Evolutionary conservation across 2,113 vertebrate species (phyloP).

Genomic region (Urocolius indicus): DNA sequence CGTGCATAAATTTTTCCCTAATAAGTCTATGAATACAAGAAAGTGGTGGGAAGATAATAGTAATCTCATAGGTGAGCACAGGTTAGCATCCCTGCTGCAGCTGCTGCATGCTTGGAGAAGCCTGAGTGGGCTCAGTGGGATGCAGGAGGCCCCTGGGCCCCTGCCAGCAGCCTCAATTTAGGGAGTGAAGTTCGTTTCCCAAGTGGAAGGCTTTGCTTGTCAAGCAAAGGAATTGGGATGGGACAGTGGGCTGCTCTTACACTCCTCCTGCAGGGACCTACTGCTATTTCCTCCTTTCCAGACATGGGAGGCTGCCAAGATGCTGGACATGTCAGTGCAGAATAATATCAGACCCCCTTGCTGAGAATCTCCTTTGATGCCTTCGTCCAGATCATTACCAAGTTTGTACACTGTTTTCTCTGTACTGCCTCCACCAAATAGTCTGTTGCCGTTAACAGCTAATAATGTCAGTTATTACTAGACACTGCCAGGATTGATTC

Average conservation of each 20-base stretch:
- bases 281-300: not conserved
- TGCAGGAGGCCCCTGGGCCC: not conserved
- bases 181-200: not conserved
- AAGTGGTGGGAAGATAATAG: slow-evolving; percentile 3
- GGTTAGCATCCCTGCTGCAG: rapidly evolving
- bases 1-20: slow-evolving; percentile 25
- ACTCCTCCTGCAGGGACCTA: not conserved
- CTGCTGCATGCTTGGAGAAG: not conserved
- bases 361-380: not conserved
- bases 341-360: not conserved
- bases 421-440: not conserved
- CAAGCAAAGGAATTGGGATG: not conserved
- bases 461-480: slow-evolving; percentile 24
- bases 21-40: slow-evolving; percentile 21
- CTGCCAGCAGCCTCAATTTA: not conserved
- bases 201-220: not conserved
- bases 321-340: not conserved
- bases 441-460: not conserved
- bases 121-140: not conserved
- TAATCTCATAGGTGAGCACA: not conserved
- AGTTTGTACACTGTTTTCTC: not conserved
- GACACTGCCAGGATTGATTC: not conserved
- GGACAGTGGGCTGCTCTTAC: not conserved
- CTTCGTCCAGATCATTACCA: not conserved
- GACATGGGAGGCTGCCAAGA: not conserved